These are phyloP conservation scores for Onychomys leucogaster DNA, from an alignment of 2,797 vertebrate genomes.

Conservation along the genomic window DNA sequence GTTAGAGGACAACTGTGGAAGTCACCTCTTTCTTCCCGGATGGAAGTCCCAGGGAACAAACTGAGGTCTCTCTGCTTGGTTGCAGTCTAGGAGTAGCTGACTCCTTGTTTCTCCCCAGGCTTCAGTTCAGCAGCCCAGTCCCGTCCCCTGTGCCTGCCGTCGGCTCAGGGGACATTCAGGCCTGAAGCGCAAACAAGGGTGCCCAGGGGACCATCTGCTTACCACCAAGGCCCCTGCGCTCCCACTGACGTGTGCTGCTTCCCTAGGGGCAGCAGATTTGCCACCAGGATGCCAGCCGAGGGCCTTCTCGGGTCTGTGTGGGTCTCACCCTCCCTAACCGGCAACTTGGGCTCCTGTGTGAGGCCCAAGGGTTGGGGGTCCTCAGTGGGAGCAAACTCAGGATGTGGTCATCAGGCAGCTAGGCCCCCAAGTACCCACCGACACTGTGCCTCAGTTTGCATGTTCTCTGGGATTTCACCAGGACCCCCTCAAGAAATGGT, in stretches of 20 bases:
- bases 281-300: neutral
- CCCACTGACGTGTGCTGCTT: neutral
- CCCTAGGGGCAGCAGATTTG: neutral
- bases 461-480: neutral
- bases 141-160: neutral
- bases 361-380: neutral
- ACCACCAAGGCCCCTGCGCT: neutral
- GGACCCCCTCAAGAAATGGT: neutral
- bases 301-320: neutral
- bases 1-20: neutral
- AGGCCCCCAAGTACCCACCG: neutral
- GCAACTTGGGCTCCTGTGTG: neutral
- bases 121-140: neutral
- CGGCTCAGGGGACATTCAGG: neutral
- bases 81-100: neutral
- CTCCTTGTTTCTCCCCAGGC: neutral
- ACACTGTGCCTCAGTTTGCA: neutral
- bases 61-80: neutral
- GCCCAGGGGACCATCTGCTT: constrained; percentile 35
- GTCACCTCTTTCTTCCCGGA: neutral
- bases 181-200: constrained; percentile 70
- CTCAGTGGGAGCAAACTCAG: neutral
- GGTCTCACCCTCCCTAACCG: neutral
- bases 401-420: neutral
- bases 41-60: neutral